Base-by-base conservation (phyloP, 2,888 invertebrate genomes). In the Sussaba pulchella region DNA sequence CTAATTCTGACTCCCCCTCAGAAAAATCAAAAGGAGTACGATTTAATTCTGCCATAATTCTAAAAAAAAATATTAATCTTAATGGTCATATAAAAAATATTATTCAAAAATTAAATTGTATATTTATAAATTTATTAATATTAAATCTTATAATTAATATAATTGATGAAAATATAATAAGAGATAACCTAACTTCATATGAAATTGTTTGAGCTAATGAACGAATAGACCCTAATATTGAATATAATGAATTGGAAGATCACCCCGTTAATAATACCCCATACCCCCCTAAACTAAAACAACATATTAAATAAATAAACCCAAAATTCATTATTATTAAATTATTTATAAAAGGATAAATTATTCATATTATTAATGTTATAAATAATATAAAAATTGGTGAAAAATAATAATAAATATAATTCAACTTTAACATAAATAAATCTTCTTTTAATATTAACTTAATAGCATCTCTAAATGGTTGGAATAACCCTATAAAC, bases 21-120 rank as follows among this genome's bases (percentile, higher is more conserved):
- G 95, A 95, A 94, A 96, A 96, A 95, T 96, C 95, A 95, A 96
- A 96, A 50, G 95, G 95, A 87, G 95, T 95, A 0, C 95, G 95
- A 94, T 96, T 96, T 88, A 95, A 94, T 91, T 96, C 95, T 6
- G 95, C 95, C 90, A 96, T 94, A 85, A 93, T 93, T 61, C 94
- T 94, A 84, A 93, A 93, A 87, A 95, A 90, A 87, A 95, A 94
- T 89, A 94, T 92, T 87, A 95, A 90, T 14, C 85, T 85, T 90
- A 95, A 93, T 87, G 94, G 94, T 85, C 94, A 91, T 70, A 87
- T 90, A 88, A 85, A 88, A 81, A 84, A 52, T 94, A 88, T 94
- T 89, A 92, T 94, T 94, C 90, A 94, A 95, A 90, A 47, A 94
- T 84, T 88, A 81, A 88, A 75, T 88, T 95, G 94, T 93, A 93